These are phyloP conservation scores for Baryphthengus martii DNA, from an alignment of 2,113 vertebrate species.

Conservation along the genomic window DNA sequence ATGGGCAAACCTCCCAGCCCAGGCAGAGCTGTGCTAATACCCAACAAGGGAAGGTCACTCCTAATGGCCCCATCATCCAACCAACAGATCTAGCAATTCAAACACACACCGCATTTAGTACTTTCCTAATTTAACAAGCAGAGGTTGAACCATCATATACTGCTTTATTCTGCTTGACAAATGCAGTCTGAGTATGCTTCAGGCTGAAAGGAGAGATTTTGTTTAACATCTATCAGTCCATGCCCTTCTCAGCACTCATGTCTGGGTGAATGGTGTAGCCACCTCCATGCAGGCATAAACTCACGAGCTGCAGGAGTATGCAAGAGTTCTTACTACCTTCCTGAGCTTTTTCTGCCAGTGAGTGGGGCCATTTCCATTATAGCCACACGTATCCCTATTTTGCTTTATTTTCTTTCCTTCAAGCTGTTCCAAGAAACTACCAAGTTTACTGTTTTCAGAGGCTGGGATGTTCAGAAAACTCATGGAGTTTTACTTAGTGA, in stretches of 20 bases:
- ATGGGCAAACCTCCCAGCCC: background rate
- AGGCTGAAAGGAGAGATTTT: background rate
- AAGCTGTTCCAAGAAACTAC: background rate
- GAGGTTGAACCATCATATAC: background rate
- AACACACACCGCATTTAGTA: background rate
- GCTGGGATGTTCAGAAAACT: background rate
- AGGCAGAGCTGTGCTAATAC: accelerated
- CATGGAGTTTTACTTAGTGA: background rate
- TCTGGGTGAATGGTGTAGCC: background rate
- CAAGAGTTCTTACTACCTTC: background rate
- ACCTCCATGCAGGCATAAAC: background rate
- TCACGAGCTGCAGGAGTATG: background rate
- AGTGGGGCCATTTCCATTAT: background rate
- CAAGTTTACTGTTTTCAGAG: background rate
- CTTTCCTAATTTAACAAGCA: background rate
- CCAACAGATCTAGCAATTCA: background rate
- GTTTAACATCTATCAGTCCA: background rate
- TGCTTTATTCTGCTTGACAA: background rate
- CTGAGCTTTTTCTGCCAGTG: background rate
- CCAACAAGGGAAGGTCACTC: background rate
- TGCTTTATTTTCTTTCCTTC: background rate
- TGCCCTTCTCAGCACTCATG: background rate
- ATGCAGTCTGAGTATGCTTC: background rate
- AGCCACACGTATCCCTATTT: background rate
- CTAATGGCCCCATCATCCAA: background rate